phyloP scores from a whole-genome alignment of 1,140 invertebrate genomes.

The Maniola jurtina region DNA sequence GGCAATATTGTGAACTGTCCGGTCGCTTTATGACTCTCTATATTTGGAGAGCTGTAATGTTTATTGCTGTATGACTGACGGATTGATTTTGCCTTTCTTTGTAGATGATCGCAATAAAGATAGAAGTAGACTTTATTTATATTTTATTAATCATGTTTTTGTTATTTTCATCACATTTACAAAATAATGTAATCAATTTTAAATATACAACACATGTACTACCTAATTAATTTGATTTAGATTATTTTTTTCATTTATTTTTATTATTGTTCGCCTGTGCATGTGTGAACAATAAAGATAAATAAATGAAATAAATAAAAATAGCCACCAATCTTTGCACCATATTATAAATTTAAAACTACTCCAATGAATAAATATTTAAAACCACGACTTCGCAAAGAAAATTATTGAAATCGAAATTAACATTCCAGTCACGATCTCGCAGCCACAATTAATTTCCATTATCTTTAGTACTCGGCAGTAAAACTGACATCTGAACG shows the following conservation, averaged over 20 bases:
- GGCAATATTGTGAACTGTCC: slow-evolving; percentile 52
- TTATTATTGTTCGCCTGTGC: no score
- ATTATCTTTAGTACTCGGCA: slow-evolving; percentile 12
- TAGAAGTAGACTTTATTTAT: background rate
- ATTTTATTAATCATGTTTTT: background rate
- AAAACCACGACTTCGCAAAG: background rate
- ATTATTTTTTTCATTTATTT: no score
- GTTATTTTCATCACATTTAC: no score
- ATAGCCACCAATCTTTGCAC: no score
- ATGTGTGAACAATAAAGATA: no score
- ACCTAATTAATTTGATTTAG: no score
- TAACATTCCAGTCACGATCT: slow-evolving; percentile 5
- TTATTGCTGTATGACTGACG: slow-evolving; percentile 38
- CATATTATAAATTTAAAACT: background rate
- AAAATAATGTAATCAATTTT: no score
- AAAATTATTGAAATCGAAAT: background rate
- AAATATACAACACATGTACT: no score
- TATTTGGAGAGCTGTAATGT: slow-evolving; percentile 58
- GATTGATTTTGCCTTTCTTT: slow-evolving; percentile 33
- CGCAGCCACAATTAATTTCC: slow-evolving; percentile 14
- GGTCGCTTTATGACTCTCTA: slow-evolving; percentile 53
- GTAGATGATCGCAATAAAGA: background rate
- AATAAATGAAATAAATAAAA: no score
- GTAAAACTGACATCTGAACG: slow-evolving; percentile 1
- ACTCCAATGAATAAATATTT: background rate